Base-by-base conservation (phyloP, 1,140 invertebrate species). In the Panagrolaimus sp. region DNA sequence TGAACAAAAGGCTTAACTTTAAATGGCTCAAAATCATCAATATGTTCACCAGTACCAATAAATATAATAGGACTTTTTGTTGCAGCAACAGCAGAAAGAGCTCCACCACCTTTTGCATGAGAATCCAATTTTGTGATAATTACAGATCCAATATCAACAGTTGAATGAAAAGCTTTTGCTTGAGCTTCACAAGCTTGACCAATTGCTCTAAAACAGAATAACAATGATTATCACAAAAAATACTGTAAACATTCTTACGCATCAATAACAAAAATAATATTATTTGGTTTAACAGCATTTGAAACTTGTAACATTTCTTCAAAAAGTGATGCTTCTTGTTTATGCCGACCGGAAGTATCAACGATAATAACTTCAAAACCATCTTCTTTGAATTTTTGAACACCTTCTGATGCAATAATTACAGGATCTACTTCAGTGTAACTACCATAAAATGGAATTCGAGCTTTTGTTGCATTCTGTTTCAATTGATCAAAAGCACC, bases 221-320 rank as follows among this genome's bases (percentile, higher is more conserved):
- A n/a, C n/a, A n/a, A n/a, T n/a, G n/a, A n/a, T n/a, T n/a, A n/a
- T n/a, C n/a, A n/a, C n/a, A n/a, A n/a, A n/a, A n/a, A n/a, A n/a
- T n/a, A n/a, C n/a, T n/a, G n/a, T n/a, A n/a, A n/a, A n/a, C n/a
- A n/a, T n/a, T n/a, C n/a, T n/a, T n/a, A 94, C n/a, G 96, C 96
- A 86, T 99, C 96, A 96, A 99, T 99, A 12, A 99, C 96, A 85
- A 98, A 99, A 73, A 98, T 93, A 70, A 98, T 93, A 85, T 98
- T 97, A 81, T 98, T 93, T 47, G 96, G 96, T 88, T 82, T 79
- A 83, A 97, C 89, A 70, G 93, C 93, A 88, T 96, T 97, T 4
- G 93, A 90, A 67, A 99, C 94, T 87, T 96, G 93, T 85, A 99
- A 94, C 96, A 99, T 99, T 87, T 99, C 96, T 85, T 99, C 96